Percentiles rank a stretch among this genome's conserved stretches.
Evolutionary conservation across 2,797 vertebrate genomes (phyloP).

Genomic region (Oreochromis mossambicus): DNA sequence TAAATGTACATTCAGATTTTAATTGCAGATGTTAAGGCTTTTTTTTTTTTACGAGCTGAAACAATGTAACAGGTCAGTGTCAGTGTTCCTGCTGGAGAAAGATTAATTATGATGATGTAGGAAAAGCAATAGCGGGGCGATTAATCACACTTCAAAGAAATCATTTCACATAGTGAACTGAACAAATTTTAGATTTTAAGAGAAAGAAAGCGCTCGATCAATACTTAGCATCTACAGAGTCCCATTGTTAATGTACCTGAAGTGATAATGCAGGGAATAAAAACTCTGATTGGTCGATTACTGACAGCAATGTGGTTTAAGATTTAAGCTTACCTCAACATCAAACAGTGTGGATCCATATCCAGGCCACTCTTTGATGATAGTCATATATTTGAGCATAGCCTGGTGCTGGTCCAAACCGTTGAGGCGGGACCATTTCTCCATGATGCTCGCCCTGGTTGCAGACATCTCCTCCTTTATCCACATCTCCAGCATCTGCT

Average conservation of each 20-base stretch:
- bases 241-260: background rate
- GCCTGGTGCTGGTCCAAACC: conserved; percentile 90
- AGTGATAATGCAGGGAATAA: background rate
- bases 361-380: conserved; percentile 90
- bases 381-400: conserved; percentile 91
- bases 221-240: background rate
- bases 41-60: background rate
- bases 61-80: background rate
- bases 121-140: background rate
- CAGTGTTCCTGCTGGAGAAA: background rate
- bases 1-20: background rate
- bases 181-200: background rate
- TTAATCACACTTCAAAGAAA: background rate
- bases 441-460: conserved; percentile 82
- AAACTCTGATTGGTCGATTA: background rate
- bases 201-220: background rate
- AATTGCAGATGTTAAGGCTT: background rate
- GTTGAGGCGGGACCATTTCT: conserved; percentile 86
- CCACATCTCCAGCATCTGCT: conserved; percentile 97
- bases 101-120: background rate
- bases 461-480: conserved; percentile 91
- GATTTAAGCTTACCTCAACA: conserved; percentile 79
- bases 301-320: background rate
- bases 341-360: conserved; percentile 92
- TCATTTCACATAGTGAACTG: background rate